Evolutionary conservation across 53 echinoderm and acorn worm genomes (phyloP).

Genomic region (Paracentrotus lividus): DNA sequence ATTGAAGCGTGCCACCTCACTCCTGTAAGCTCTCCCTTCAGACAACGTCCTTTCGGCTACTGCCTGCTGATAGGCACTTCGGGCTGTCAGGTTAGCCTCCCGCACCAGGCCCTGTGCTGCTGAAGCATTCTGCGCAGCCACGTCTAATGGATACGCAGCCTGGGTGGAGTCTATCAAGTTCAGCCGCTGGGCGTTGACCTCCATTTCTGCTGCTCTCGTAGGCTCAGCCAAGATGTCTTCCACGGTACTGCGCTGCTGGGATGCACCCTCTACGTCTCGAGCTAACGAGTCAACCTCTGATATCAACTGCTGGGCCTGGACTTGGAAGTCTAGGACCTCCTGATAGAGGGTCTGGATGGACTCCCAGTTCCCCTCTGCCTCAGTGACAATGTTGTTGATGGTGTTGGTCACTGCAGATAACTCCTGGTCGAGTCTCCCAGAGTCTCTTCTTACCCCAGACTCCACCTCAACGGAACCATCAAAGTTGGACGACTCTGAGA

Average conservation of each 20-base stretch:
- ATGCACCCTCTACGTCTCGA: slow-evolving; percentile 16
- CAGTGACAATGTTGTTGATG: slow-evolving; percentile 59
- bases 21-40: slow-evolving; percentile 71
- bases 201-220: slow-evolving; percentile 8
- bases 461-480: slow-evolving; percentile 76
- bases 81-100: slow-evolving; percentile 73
- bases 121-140: slow-evolving; percentile 39
- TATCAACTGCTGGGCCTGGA: slow-evolving; percentile 53
- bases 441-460: slow-evolving; percentile 37
- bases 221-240: slow-evolving; percentile 48
- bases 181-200: slow-evolving; percentile 70
- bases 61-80: slow-evolving; percentile 59
- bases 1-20: slow-evolving; percentile 82
- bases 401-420: slow-evolving; percentile 46
- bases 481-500: slow-evolving; percentile 43
- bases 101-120: slow-evolving; percentile 67
- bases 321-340: slow-evolving; percentile 22
- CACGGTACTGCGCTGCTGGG: slow-evolving; percentile 6
- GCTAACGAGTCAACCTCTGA: neutral
- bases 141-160: slow-evolving; percentile 66
- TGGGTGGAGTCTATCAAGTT: slow-evolving; percentile 69
- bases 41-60: slow-evolving; percentile 55
- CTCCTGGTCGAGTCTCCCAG: slow-evolving; percentile 66
- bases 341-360: slow-evolving; percentile 70
- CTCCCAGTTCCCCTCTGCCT: slow-evolving; percentile 72